phyloP scores from a whole-genome alignment of 2,888 invertebrate genomes.

The Hyppa rectilinea region DNA sequence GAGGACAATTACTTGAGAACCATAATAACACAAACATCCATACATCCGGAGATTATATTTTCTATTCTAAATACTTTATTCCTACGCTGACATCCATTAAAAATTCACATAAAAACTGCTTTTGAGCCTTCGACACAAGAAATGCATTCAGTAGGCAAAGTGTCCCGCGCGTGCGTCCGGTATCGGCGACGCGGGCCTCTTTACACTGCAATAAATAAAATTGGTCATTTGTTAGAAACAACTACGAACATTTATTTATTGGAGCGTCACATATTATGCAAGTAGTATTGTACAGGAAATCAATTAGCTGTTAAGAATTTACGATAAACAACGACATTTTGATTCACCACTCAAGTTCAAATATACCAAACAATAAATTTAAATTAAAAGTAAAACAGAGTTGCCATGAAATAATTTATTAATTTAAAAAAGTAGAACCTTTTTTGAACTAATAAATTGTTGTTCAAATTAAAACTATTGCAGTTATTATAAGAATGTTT shows the following conservation, averaged over 20 bases:
- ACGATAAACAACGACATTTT: constrained; percentile 24
- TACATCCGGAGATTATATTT: constrained; percentile 78
- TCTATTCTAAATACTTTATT: constrained; percentile 70
- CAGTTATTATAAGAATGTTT: constrained; percentile 83
- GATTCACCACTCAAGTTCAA: constrained; percentile 26
- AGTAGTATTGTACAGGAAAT: constrained; percentile 56
- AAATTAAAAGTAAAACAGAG: constrained; percentile 35
- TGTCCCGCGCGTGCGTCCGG: constrained; percentile 61
- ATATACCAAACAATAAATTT: constrained; percentile 51
- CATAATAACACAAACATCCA: constrained; percentile 68
- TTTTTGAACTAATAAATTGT: constrained; percentile 31
- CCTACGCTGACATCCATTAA: constrained; percentile 81
- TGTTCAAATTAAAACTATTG: constrained; percentile 52
- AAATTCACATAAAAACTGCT: constrained; percentile 88
- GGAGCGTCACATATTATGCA: constrained; percentile 47
- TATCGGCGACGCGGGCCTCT: constrained; percentile 64
- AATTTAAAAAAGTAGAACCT: constrained; percentile 25
- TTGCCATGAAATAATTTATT: constrained; percentile 42
- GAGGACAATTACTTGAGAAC: constrained; percentile 75
- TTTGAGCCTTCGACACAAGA: constrained; percentile 86
- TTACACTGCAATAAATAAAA: constrained; percentile 83
- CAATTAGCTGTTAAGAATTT: constrained; percentile 36
- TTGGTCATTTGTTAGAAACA: constrained; percentile 46
- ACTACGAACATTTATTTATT: constrained; percentile 62
- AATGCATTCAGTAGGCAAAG: constrained; percentile 79